Base-by-base conservation (phyloP, 2,113 vertebrate species). In the Lanius collurio region DNA sequence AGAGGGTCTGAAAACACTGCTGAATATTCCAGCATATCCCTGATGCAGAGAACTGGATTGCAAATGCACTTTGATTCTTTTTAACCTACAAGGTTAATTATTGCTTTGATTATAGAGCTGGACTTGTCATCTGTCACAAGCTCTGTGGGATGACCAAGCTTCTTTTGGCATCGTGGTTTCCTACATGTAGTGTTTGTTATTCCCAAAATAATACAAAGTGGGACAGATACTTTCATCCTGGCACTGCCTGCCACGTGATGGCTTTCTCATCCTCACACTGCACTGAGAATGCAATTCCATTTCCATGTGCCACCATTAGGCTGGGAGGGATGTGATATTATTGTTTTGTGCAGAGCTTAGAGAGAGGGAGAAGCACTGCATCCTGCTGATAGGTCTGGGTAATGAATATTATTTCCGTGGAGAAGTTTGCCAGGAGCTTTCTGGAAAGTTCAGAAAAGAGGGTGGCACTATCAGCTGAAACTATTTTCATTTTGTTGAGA, bases 111-210 rank as follows among this genome's bases (percentile, higher is more conserved):
- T 88, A 53, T 44, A 57, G 56, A 86, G 56, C 90, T 92, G 37
- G 75, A 88, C 78, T 78, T 94, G 52, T 92, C 92, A 90, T 88
- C 93, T 90, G 71, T 88, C 94, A 91, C 82, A 27, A 88, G 82
- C 85, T 90, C 92, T 70, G 92, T 94, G 87, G 93, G 85, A 93
- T 97, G 94, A 93, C 93, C 92, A 62, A 68, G 71, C 79, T 92
- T 93, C 67, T 83, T 93, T 90, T 91, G 81, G 87, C 26, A 6
- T 79, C 3, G 15, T 65, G 67, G 73, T 97, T 96, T 88, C 74
- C 89, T 77, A 15, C 59, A 37, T 93, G 35, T 33, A 90, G 57
- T 88, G 71, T 95, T 95, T 93, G 88, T 95, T 89, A 90, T 90
- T 93, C 93, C 94, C 89, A 17, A 91, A 96, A 94, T 91, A 93